phyloP scores from a whole-genome alignment of 2,797 vertebrate genomes.

The Oreonectes daqikongensis region DNA sequence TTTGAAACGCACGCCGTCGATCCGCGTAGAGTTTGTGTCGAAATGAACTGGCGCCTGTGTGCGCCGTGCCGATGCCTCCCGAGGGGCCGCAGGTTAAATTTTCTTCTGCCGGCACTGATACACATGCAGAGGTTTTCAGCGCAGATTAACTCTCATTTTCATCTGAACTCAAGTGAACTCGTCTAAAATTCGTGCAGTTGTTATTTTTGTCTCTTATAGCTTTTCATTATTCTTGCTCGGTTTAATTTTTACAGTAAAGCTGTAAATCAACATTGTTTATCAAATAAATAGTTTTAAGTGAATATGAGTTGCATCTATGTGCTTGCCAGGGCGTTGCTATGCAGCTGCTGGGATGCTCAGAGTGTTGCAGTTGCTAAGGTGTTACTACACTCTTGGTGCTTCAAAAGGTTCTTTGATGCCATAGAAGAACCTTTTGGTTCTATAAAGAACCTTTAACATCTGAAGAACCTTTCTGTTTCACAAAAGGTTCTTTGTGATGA shows the following conservation, averaged over 20 bases:
- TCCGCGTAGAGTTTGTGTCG: background rate
- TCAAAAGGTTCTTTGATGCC: no score
- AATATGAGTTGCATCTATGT: no score
- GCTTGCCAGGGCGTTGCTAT: slow-evolving; percentile 6
- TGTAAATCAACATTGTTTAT: no score
- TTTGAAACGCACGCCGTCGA: background rate
- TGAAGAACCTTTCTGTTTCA: no score
- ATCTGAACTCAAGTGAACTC: slow-evolving; percentile 10
- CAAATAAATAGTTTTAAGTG: no score
- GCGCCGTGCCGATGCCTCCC: background rate
- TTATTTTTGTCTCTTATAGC: slow-evolving; percentile 6
- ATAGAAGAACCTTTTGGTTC: no score
- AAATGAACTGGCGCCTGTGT: slow-evolving; percentile 6
- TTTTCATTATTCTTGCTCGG: background rate
- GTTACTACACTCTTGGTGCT: no score
- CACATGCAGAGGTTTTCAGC: slow-evolving; percentile 15
- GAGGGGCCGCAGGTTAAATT: slow-evolving; percentile 13
- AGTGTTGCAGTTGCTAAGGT: background rate
- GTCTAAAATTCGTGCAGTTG: slow-evolving; percentile 25
- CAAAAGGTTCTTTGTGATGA: no score
- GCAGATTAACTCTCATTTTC: slow-evolving; percentile 34
- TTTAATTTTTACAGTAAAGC: background rate
- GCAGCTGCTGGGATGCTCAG: no score
- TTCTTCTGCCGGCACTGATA: slow-evolving; percentile 14
- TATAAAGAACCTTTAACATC: no score